phyloP scores from a whole-genome alignment of 2,797 vertebrate genomes.

The Neosilurus mollespiculum region DNA sequence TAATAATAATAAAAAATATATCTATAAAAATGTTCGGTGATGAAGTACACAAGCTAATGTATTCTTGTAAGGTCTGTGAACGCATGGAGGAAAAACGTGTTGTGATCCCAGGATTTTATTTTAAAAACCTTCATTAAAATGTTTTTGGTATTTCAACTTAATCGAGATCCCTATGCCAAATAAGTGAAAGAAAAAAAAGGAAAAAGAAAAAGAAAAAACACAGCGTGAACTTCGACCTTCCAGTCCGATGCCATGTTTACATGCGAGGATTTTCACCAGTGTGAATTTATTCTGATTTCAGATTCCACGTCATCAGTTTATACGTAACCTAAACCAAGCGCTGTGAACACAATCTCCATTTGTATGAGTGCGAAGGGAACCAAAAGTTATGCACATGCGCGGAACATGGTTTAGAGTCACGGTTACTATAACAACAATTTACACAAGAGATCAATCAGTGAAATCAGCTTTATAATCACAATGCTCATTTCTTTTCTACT shows the following conservation, averaged over 20 bases:
- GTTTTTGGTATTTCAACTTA: conserved; percentile 69
- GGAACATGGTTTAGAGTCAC: neutral
- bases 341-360: neutral
- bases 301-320: neutral
- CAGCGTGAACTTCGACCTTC: conserved; percentile 73
- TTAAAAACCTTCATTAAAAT: conserved; percentile 63
- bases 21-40: conserved; percentile 58
- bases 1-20: conserved; percentile 41
- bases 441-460: neutral
- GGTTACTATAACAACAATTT: neutral
- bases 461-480: neutral
- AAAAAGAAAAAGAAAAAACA: conserved; percentile 63
- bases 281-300: neutral
- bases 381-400: neutral
- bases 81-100: conserved; percentile 67
- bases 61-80: conserved; percentile 78
- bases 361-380: neutral
- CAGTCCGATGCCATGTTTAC: conserved; percentile 56
- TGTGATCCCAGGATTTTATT: conserved; percentile 53
- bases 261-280: neutral
- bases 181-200: conserved; percentile 50
- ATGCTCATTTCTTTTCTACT: neutral
- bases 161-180: conserved; percentile 75
- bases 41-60: conserved; percentile 71
- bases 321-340: neutral